Base-by-base conservation (phyloP, 2,888 invertebrate genomes). In the Aquatica leii region DNA sequence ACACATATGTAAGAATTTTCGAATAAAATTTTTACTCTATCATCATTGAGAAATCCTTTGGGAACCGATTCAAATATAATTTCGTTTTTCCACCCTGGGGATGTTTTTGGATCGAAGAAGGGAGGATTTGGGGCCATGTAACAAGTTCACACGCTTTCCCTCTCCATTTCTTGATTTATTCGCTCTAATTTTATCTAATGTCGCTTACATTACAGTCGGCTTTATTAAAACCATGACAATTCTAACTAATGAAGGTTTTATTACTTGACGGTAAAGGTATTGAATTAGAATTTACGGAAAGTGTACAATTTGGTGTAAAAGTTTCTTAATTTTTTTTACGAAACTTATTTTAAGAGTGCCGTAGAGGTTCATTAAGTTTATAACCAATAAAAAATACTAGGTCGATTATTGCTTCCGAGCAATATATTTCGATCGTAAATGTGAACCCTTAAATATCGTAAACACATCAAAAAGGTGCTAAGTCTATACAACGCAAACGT, bases 141-240 rank as follows among this genome's bases (percentile, higher is more conserved):
- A 56, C 67, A 60, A 65, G 62, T 67, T 67, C 67, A 66, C 67
- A 69, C 67, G 62, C 65, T 65, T 51, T 54, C 53, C 65, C 65
- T 60, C 66, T 66, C 67, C 59, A 66, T 59, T 65, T 57, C 67
- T 64, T 69, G 69, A 69, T 69, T 69, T 69, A 69, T 69, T 65
- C 54, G 35, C 62, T 60, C 66, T 67, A 69, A 69, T 69, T 69
- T 69, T 62, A 60, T 69, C 66, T 69, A 67, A 69, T 69, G 66
- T 68, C 67, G 66, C 58, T 66, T 60, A 65, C 67, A 69, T 69
- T 69, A 69, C 66, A 66, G 64, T 66, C 37, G 64, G 69, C 67
- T 69, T 69, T 69, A 69, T 69, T 69, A 69, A 69, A 69, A 64
- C 67, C 67, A 64, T 69, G 67, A 69, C 69, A 67, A 67, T 68